A percentile compares a stretch with the other conserved stretches of the same genome.
Evolutionary conservation across 2,888 invertebrate species (phyloP).

Genomic region (Melipona beecheii): DNA sequence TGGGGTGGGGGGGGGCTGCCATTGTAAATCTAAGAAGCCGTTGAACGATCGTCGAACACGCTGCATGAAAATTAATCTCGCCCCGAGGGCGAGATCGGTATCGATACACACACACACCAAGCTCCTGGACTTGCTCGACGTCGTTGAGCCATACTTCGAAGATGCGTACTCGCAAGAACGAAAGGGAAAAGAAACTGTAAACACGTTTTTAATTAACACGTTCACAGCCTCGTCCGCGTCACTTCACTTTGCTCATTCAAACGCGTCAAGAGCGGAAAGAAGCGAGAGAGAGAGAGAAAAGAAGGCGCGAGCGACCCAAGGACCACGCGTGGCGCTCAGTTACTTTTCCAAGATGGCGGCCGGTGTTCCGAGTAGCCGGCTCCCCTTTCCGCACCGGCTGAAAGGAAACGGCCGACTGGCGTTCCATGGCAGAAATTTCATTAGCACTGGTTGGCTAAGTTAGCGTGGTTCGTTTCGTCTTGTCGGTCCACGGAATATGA

Average conservation of each 20-base stretch:
- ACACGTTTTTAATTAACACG: background rate
- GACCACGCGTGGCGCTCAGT: background rate
- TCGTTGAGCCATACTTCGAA: too few relatives aligned
- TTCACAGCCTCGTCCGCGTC: too few relatives aligned
- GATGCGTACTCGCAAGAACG: too few relatives aligned
- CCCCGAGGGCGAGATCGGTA: conserved; percentile 28
- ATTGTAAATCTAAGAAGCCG: conserved; percentile 49
- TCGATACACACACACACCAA: background rate
- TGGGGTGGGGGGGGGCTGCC: background rate
- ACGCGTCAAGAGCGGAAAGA: background rate
- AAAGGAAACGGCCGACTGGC: conserved; percentile 36
- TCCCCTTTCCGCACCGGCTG: background rate
- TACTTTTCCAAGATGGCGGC: conserved; percentile 27
- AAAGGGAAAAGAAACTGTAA: too few relatives aligned
- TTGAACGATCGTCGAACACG: conserved; percentile 43
- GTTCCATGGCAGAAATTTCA: conserved; percentile 64
- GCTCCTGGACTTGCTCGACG: too few relatives aligned
- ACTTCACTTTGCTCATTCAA: background rate
- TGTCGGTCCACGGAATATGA: conserved; percentile 64
- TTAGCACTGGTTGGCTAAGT: conserved; percentile 58
- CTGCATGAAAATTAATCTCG: conserved; percentile 60
- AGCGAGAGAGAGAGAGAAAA: too few relatives aligned
- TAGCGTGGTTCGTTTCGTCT: conserved; percentile 52
- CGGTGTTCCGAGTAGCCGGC: background rate
- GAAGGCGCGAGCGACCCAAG: background rate